Evolutionary conservation across 2,888 invertebrate species (phyloP), one percentile per base, ranked within the genome.

Genomic region (Protula sp.): DNA sequence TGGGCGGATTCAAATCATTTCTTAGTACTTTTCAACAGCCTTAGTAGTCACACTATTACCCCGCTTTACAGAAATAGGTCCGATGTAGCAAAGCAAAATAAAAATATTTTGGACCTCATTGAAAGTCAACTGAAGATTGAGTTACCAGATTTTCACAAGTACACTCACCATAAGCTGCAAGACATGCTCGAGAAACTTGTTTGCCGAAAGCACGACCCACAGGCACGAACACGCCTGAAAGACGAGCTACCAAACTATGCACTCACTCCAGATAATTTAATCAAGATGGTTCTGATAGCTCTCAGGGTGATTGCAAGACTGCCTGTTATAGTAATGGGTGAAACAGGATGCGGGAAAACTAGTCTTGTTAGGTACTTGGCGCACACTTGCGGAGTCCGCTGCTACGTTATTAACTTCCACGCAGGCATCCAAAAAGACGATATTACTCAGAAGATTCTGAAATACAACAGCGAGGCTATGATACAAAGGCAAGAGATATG

Each of bases 281-380:
- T 38, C 9, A 38, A 38, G 19, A 38, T 38, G 38, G 38, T 38
- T 14, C 38, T 38, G 38, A 19, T 38, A 14, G 19, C 19, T 38
- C 19, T 38, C 9, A 38, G 38, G 19, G 19, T 38, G 51, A 54
- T 47, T 28, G 47, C 58, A 22, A 45, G 48, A 2, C 31, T 61
- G n/a, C 61, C 61, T 48, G 55, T 61, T 22, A 45, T 61, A 1
- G 30, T 61, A 30, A 61, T 61, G 55, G 61, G 61, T 26, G 61
- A 61, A 28, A 61, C 61, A 30, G 61, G 61, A n/a, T 61, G 61
- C 58, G 61, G 61, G 30, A 61, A 61, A 55, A 61, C 61, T 31
- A 53, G 58, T 14, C 47, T 61, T 9, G 54, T 61, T 14, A 38
- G 48, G 27, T 61, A 61, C 30, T 30, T 61, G 24, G 45, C 61